These are phyloP conservation scores for Ifrita kowaldi DNA, from an alignment of 2,113 vertebrate species.

Conservation along the genomic window DNA sequence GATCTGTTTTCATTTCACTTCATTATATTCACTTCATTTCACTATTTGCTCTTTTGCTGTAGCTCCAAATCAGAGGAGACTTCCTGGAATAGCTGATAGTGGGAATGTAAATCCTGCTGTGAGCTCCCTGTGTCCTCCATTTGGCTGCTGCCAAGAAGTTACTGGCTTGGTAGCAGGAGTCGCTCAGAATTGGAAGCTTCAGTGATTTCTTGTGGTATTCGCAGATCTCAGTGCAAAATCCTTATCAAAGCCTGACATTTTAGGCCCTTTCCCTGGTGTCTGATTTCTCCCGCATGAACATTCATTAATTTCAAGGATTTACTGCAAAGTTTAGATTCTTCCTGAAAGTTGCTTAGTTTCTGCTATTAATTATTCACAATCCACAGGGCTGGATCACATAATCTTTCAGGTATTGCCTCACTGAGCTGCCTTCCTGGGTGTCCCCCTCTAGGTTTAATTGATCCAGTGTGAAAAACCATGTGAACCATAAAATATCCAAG, in stretches of 20 bases:
- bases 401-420: neutral
- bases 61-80: neutral
- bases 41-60: neutral
- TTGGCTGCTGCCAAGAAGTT: neutral
- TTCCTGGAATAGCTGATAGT: neutral
- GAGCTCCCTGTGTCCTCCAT: neutral
- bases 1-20: neutral
- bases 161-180: neutral
- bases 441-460: neutral
- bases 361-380: neutral
- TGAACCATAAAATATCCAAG: fast-evolving
- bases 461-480: neutral
- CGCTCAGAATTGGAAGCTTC: neutral
- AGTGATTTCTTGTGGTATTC: neutral
- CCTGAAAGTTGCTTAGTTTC: neutral
- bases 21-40: neutral
- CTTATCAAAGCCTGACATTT: neutral
- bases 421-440: neutral
- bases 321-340: neutral
- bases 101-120: neutral
- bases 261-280: neutral
- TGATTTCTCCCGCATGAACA: neutral
- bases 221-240: neutral
- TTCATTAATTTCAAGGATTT: neutral
- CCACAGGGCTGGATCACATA: neutral